These are phyloP conservation scores for Panzeria rudis DNA, from an alignment of 2,888 invertebrate genomes.

Conservation along the genomic window DNA sequence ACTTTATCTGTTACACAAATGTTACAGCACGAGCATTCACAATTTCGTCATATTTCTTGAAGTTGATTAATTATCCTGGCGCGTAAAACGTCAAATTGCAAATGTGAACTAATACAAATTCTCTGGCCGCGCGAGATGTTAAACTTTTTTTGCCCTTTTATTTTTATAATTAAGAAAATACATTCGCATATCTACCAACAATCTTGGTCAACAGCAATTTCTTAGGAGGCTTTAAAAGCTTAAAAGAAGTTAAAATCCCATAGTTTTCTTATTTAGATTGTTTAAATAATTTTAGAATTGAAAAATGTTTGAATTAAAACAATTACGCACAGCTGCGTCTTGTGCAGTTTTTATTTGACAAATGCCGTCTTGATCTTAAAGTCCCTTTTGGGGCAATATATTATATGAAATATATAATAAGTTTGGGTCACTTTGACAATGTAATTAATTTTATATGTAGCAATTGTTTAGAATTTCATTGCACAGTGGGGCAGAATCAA, in stretches of 20 bases:
- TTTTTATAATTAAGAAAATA: conserved; percentile 51
- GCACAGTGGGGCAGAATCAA: too few species aligned
- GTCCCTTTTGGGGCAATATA: neutral
- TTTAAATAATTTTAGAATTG: neutral
- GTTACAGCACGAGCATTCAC: conserved; percentile 58
- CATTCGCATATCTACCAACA: conserved; percentile 2
- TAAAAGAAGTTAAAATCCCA: neutral
- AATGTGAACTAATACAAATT: conserved; percentile 56
- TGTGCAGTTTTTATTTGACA: conserved; percentile 48
- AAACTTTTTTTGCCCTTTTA: conserved; percentile 42
- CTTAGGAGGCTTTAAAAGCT: conserved; percentile 33
- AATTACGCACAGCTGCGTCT: conserved; percentile 59
- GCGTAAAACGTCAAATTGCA: conserved; percentile 69
- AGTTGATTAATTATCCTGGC: conserved; percentile 79
- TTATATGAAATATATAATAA: conserved; percentile 11
- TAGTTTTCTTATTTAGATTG: neutral
- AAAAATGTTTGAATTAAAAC: conserved; percentile 6
- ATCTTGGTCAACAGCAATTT: conserved; percentile 45
- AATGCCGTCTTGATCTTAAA: conserved; percentile 53
- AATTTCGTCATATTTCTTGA: conserved; percentile 79
- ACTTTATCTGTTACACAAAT: conserved; percentile 33
- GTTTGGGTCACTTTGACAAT: conserved; percentile 40
- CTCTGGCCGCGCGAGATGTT: neutral
- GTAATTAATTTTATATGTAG: conserved; percentile 50
- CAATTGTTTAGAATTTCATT: conserved; percentile 2